Evolutionary conservation across 1,140 invertebrate species (phyloP), one percentile per base, ranked within the genome.

Genomic region (Apocrypta bakeri): DNA sequence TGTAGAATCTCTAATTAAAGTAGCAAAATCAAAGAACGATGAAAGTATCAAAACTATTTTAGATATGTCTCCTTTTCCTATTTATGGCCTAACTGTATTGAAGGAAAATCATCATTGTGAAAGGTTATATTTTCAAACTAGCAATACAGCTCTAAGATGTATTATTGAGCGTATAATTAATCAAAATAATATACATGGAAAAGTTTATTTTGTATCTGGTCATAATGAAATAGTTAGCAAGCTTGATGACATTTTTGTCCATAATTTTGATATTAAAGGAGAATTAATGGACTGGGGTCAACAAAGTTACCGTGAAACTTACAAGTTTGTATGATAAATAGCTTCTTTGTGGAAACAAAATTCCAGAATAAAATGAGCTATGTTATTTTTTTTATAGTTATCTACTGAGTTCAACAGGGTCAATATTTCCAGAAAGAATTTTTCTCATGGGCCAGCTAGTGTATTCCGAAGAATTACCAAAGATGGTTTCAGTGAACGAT

Each of bases 391-490:
- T 48, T 85, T 86, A 66, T 72, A 87, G 88, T 69, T 85, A 76
- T 64, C 83, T 88, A 61, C 74, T 91, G 11, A 87, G 84, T 66
- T 79, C 85, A 75, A 85, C 81, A 82, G 91, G 92, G 2, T 79
- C 87, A 21, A 84, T 93, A 40, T 61, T 93, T 25, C 93, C 93
- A 37, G 83, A 88, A 71, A 86, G 88, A 79, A 85, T 93, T 83
- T 87, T 87, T 77, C 84, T 90, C 61, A 87, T 90, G 71, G 89
- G 89, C 42, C 88, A 89, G 63, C 81, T 90, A 71, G 83, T 88
- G 12, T 88, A 85, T 63, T 90, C 88, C 0, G 79, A 88, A 61
- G 88, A 90, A 76, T 86, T 90, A 33, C 84, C 88, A 66, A 90
- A 89, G 63, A 89, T 90, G 88, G 83, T 88, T 73, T 85, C 80